Evolutionary conservation across 1,140 invertebrate species (phyloP), one percentile per base, ranked within the genome.

Genomic region (Notospermus geniculatus): DNA sequence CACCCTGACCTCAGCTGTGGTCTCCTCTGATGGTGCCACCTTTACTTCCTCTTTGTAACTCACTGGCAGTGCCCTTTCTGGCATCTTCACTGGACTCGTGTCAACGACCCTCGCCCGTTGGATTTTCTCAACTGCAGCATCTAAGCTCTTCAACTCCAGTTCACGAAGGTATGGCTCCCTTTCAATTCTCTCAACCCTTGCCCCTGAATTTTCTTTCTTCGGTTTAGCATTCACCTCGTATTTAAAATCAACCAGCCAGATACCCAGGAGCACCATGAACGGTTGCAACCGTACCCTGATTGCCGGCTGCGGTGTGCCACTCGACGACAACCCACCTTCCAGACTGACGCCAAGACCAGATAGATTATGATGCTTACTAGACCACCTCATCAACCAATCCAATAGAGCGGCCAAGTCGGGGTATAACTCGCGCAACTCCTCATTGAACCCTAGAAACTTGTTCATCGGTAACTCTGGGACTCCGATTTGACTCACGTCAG

Each of bases 171-270:
- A 36, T 36, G 32, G 32, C 15, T 36, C 32, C 32, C 32, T 36
- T 36, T 36, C 5, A 7, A 36, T 15, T 36, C 15, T 36, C 4
- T 36, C 32, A 36, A 36, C 32, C 32, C 32, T 4, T 36, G 32
- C 5, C 32, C 15, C 32, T n/a, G n/a, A n/a, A n/a, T n/a, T n/a
- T n/a, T n/a, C n/a, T 15, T 15, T 7, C 32, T 36, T 36, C 32
- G 32, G 32, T 36, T 36, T 36, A 15, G 5, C 32, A 15, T 36
- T 36, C 32, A 36, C 32, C 25, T 50, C 62, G 56, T 78, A 78
- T 55, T 78, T 78, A 59, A 77, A 59, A 50, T 78, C 74, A 29
- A 79, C 55, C 19, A 77, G 56, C 75, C 77, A 79, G 19, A 76
- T 62, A 22, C 69, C 60, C 17, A 77, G 61, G 1, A 78, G 53